Evolutionary conservation across 1,140 invertebrate species (phyloP), one percentile per base, ranked within the genome.

Genomic region (Euwallacea fornicatus): DNA sequence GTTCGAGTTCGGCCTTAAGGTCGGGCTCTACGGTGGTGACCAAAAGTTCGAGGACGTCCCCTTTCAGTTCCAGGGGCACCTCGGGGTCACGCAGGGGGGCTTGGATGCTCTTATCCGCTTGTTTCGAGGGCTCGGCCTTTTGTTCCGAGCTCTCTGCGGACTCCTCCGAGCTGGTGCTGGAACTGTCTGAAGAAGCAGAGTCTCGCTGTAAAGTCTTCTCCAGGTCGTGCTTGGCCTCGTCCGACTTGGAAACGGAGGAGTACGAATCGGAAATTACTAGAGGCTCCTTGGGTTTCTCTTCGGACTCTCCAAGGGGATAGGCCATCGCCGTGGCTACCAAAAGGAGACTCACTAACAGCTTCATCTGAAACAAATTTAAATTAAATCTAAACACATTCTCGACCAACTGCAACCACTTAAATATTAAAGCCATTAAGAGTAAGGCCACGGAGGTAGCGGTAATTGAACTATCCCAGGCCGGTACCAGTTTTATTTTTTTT

Each of bases 191-290:
- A 7, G 71, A 72, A 15, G 67, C 55, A 0, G 66, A 63, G 41
- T 73, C 69, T n/a, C 69, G 65, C 15, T 66, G 69, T 10, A 69
- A 58, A 44, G 59, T 42, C 21, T 73, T 68, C 55, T 65, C 64
- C 10, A 68, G 33, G 7, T 63, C 71, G 44, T 74, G 64, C 47
- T 69, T 68, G 42, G 15, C 64, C 54, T 78, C 74, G 56, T 78
- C 76, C 46, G 76, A 73, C 69, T 81, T 81, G 3, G 77, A 76
- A 7, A 81, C 80, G 21, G 81, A 80, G 7, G 81, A 81, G 61
- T 83, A 82, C 2, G 71, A 72, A 65, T 83, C 80, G 9, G 80
- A 76, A 61, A 82, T 79, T 69, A 81, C 79, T 65, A 81, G 72
- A 41, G 82, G 81, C 53, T 77, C 74, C 42, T 71, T 54, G 7